These are phyloP conservation scores for Metaphire vulgaris DNA, from an alignment of 1,140 invertebrate genomes.

Conservation along the genomic window DNA sequence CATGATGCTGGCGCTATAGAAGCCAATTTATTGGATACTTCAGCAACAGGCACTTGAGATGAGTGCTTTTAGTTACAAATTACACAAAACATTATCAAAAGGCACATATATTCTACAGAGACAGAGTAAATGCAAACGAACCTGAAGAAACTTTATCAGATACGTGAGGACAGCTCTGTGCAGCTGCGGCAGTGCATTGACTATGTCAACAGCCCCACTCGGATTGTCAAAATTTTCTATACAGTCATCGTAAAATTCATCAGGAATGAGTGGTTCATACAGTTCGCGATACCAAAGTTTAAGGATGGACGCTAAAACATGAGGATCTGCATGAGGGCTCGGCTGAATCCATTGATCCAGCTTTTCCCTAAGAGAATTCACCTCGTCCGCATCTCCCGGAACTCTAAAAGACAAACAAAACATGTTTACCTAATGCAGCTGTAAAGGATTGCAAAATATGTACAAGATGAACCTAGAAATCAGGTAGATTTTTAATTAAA, in stretches of 20 bases:
- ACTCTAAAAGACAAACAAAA: constrained; percentile 66
- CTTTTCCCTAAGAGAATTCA: constrained; percentile 74
- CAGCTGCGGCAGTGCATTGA: constrained; percentile 63
- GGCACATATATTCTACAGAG: no score
- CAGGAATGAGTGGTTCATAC: constrained; percentile 89
- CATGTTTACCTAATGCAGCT: no score
- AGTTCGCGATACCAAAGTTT: constrained; percentile 94
- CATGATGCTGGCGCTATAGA: no score
- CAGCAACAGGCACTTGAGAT: no score
- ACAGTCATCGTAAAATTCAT: constrained; percentile 74
- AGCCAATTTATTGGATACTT: no score
- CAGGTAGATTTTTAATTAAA: no score
- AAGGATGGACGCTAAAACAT: constrained; percentile 85
- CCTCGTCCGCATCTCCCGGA: constrained; percentile 91
- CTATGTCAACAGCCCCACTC: constrained; percentile 64
- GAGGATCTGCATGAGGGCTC: constrained; percentile 65
- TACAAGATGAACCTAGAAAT: no score
- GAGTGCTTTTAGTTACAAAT: no score
- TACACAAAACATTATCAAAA: no score
- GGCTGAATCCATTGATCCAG: constrained; percentile 76
- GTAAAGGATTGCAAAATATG: no score
- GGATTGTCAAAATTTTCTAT: constrained; percentile 66
- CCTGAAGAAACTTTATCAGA: constrained; percentile 82
- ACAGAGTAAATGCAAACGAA: constrained; percentile 38
- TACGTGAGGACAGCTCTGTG: constrained; percentile 79